Percentiles rank a stretch among this genome's conserved stretches.
phyloP scores from a whole-genome alignment of 2,797 vertebrate genomes.

The Gymnoscopelus microlampas region DNA sequence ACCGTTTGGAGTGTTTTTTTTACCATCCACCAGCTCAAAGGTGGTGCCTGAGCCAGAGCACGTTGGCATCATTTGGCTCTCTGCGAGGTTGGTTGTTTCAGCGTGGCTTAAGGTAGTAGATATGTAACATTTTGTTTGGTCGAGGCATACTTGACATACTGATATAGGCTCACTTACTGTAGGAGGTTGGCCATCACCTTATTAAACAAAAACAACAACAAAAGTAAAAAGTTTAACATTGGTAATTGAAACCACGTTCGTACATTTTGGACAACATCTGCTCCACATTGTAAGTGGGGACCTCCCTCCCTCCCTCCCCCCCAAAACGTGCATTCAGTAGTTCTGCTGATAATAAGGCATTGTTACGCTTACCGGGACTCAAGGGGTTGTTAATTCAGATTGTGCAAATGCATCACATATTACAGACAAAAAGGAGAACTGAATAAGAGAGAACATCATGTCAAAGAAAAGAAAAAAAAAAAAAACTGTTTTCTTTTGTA shows the following conservation, averaged over 20 bases:
- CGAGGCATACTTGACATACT: neutral
- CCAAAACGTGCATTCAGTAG: slow-evolving; percentile 83
- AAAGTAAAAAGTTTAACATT: slow-evolving; percentile 57
- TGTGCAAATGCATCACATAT: slow-evolving; percentile 79
- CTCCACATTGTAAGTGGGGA: slow-evolving; percentile 71
- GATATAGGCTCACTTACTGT: slow-evolving; percentile 5
- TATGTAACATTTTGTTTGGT: neutral
- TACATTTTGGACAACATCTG: slow-evolving; percentile 69
- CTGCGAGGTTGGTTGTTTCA: neutral
- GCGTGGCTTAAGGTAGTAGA: neutral
- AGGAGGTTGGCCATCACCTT: neutral
- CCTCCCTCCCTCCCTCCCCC: slow-evolving; percentile 44
- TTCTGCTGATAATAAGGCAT: slow-evolving; percentile 88
- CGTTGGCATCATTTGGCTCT: neutral
- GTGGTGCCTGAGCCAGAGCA: neutral
- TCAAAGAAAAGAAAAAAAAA: slow-evolving; percentile 40
- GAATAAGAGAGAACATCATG: slow-evolving; percentile 48
- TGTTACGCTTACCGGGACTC: slow-evolving; percentile 80
- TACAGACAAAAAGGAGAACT: slow-evolving; percentile 47
- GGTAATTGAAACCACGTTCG: slow-evolving; percentile 77
- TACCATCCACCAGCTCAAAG: no score
- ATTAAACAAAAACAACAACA: slow-evolving; percentile 38
- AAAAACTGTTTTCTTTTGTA: slow-evolving; percentile 45
- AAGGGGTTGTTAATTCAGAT: slow-evolving; percentile 80
- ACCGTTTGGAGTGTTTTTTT: neutral